Evolutionary conservation across 64 coral and sea anemone genomes (phyloP), one percentile per base, ranked within the genome.

Genomic region (Montipora capricornis): DNA sequence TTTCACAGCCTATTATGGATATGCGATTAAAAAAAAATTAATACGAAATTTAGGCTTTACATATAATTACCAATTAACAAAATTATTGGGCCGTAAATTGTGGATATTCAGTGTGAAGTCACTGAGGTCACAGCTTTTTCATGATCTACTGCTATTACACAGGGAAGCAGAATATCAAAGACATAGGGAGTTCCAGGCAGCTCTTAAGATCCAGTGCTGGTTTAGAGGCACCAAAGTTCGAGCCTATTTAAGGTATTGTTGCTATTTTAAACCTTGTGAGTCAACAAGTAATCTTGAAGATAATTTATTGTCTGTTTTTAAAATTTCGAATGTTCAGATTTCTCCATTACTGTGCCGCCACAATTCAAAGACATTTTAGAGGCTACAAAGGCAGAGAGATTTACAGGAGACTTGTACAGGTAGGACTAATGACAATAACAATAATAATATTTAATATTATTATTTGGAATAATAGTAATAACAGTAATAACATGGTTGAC

Each of bases 141-240:
- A 37, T 37, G 37, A 37, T 37, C 37, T 37, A 37, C 47, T 2
- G 58, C 53, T 57, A 6, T 57, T 66, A 73, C 83, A 16, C 79
- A 99, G 98, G 20, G 95, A 96, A 77, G 95, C 98, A 17, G 98
- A 99, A 83, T 73, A 89, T 52, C 85, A 95, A 60, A 94, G 98
- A 66, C 78, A 37, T 15, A 77, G 51, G 69, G 98, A 99, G 57
- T 88, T 92, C 79, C 57, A 59, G 37, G 84, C 98, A 59, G 86
- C 95, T 1, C 91, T 99, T 29, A 81, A 78, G 85, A 99, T 99
- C 78, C 98, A 99, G 70, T 94, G 92, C 68, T 99, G 98, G 95
- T 96, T 99, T 86, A 96, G 95, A 87, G 95, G 77, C 16, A 94
- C 89, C 73, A 94, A 90, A 92, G 98, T 99, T 68, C 89, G 98